phyloP scores from a whole-genome alignment of 2,888 invertebrate genomes.

The Eurytoma californica region DNA sequence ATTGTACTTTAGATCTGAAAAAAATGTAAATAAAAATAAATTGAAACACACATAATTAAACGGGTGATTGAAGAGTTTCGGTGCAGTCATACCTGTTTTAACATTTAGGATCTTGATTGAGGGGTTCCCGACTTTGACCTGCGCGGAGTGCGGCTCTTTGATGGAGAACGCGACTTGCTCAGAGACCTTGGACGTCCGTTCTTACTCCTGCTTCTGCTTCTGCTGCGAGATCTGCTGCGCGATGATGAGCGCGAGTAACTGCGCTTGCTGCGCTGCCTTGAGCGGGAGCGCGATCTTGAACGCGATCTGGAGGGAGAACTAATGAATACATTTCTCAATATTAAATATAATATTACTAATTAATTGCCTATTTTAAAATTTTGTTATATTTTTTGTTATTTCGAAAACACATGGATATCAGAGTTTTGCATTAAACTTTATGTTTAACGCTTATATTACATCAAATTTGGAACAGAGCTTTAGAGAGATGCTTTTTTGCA shows the following conservation, averaged over 20 bases:
- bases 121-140: slow-evolving; percentile 70
- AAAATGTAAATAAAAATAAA: neutral
- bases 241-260: slow-evolving; percentile 80
- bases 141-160: slow-evolving; percentile 69
- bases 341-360: slow-evolving; percentile 32
- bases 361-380: slow-evolving; percentile 26
- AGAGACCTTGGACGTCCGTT: slow-evolving; percentile 63
- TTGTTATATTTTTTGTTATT: neutral
- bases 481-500: slow-evolving; percentile 31
- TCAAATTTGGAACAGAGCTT: slow-evolving; percentile 29
- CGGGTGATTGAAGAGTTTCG: neutral
- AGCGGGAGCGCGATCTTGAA: slow-evolving; percentile 75
- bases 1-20: too few relatives aligned
- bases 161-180: slow-evolving; percentile 68
- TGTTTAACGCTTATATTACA: slow-evolving; percentile 24
- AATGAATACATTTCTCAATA: slow-evolving; percentile 50
- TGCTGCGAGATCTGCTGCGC: slow-evolving; percentile 79
- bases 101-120: slow-evolving; percentile 64
- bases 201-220: slow-evolving; percentile 67
- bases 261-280: slow-evolving; percentile 75
- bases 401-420: neutral
- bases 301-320: slow-evolving; percentile 72
- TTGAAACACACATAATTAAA: neutral
- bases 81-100: slow-evolving; percentile 8
- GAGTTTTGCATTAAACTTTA: slow-evolving; percentile 12